phyloP scores from a whole-genome alignment of 2,113 vertebrate genomes.

The Salminus brasiliensis region DNA sequence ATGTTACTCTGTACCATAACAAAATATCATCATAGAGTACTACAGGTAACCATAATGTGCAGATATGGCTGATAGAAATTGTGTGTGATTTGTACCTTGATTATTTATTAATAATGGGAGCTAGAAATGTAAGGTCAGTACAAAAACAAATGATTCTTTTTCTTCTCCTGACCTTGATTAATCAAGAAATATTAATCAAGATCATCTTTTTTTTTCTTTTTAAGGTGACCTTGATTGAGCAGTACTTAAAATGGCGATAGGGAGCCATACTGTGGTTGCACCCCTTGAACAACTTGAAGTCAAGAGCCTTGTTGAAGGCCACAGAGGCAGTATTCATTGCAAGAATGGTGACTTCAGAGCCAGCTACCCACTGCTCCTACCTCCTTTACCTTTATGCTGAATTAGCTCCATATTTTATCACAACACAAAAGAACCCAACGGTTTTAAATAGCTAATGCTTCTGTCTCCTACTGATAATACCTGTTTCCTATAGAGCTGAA shows the following conservation, averaged over 20 bases:
- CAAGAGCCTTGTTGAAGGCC: constrained; percentile 37
- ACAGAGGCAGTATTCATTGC: constrained; percentile 22
- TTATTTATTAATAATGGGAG: background rate
- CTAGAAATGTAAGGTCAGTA: background rate
- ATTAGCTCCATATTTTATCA: constrained; percentile 48
- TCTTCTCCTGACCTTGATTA: background rate
- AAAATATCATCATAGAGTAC: background rate
- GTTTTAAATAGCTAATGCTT: constrained; percentile 28
- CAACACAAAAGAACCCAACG: constrained; percentile 29
- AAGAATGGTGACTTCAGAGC: constrained; percentile 32
- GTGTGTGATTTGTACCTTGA: background rate
- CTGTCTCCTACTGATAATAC: constrained; percentile 30
- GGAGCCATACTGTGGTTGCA: background rate
- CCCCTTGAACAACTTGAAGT: constrained; percentile 2
- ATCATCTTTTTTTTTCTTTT: background rate
- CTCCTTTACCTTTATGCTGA: constrained; percentile 17
- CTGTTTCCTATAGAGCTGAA: constrained; percentile 19
- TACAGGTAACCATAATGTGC: background rate
- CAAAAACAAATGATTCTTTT: background rate
- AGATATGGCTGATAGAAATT: background rate
- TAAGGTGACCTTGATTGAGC: constrained; percentile 13
- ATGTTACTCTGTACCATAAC: background rate
- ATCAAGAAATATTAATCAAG: constrained; percentile 10
- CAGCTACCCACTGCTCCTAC: constrained; percentile 36
- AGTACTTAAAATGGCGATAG: background rate